Base-by-base conservation (phyloP, 2,888 invertebrate species). In the Omphaloscelis lunosa region DNA sequence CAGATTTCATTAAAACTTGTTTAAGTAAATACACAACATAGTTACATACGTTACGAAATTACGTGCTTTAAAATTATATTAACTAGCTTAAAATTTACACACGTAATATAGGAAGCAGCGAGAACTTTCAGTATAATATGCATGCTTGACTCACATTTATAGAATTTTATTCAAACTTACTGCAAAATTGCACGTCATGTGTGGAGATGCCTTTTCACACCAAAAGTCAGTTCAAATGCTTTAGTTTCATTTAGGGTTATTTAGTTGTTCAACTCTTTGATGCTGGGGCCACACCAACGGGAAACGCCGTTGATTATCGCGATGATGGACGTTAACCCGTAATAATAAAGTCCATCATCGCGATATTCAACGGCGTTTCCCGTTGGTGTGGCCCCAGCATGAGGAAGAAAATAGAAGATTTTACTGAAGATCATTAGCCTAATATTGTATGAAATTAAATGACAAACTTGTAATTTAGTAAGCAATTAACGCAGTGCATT, bases 111-210 rank as follows among this genome's bases (percentile, higher is more conserved):
- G 71, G 39, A 63, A 71, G 41, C 23, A 39, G 48, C 39, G 29
- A 66, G 27, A 86, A 85, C 58, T 82, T 82, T 66, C 53, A 65
- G 73, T 75, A 65, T 82, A 65, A 71, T 75, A 65, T 82, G 85
- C 75, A 75, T 62, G 65, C 77, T 85, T 84, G 75, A 85, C 85
- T 87, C 71, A 20, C 76, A 77, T 82, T 87, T 87, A 86, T 81
- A 79, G 78, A 81, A 81, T 81, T 87, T 85, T 84, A 84, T 79
- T 85, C 82, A 76, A 87, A 77, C 48, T 77, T 73, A 53, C 62
- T 71, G 51, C 58, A 72, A 85, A 81, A 72, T 87, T 84, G 70
- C 75, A 59, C 62, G 62, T 74, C 77, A 77, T 74, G 66, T 67
- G 53, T 75, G 53, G 29, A 75, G 61, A 77, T 72, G 81, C 67